phyloP scores from a whole-genome alignment of 2,888 invertebrate genomes.

The Apodemia duryi region DNA sequence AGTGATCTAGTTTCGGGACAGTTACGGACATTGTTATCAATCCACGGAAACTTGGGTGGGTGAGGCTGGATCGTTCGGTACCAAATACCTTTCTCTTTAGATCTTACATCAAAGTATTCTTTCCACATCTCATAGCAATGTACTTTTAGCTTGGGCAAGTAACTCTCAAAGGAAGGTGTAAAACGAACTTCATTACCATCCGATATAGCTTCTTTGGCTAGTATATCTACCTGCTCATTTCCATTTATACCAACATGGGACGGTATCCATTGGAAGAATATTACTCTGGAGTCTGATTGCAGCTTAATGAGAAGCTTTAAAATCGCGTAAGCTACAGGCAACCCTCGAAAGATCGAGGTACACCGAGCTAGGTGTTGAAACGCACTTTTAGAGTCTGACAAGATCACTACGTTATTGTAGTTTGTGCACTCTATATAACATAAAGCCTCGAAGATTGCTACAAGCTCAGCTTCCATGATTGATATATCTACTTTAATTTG shows the following conservation, averaged over 20 bases:
- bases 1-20: neutral
- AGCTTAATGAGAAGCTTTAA: neutral
- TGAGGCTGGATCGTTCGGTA: constrained; percentile 1
- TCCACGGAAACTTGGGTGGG: neutral
- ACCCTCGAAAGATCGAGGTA: constrained; percentile 21
- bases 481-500: neutral
- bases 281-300: neutral
- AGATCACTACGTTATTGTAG: neutral
- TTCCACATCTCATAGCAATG: constrained; percentile 2
- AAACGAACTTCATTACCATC: neutral
- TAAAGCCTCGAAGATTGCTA: neutral
- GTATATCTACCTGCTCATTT: neutral
- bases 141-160: neutral
- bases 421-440: neutral
- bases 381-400: constrained; percentile 20
- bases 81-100: neutral
- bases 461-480: neutral
- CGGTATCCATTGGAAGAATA: neutral
- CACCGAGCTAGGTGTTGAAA: constrained; percentile 27
- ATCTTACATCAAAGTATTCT: neutral
- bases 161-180: neutral
- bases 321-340: constrained; percentile 25
- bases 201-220: neutral
- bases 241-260: neutral
- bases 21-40: neutral